Percentiles rank a stretch among this genome's conserved stretches.
Conservation (phyloP, 2,797 vertebrate species). For the Manis crassicaudata region DNA sequence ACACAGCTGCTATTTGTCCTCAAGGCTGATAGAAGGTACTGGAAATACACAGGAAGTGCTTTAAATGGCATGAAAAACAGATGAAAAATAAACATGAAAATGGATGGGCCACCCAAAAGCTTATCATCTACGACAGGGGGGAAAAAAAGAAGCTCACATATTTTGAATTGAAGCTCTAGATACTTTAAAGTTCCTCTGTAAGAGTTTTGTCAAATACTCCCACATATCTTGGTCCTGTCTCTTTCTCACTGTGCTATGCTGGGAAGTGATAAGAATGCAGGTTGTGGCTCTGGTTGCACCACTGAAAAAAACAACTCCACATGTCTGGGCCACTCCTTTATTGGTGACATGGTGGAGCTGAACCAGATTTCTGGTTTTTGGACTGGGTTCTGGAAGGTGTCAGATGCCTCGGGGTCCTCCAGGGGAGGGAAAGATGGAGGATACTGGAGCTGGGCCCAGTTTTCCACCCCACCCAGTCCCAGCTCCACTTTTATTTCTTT, state of each 20-base stretch:
- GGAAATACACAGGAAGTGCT: constrained; percentile 41
- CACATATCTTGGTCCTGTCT: fast-evolving
- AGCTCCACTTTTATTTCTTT: not conserved
- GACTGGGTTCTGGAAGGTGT: not conserved
- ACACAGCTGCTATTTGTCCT: constrained; percentile 2
- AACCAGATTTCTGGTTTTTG: not conserved
- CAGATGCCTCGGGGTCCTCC: not conserved
- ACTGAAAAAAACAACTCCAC: not conserved
- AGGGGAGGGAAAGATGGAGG: not conserved
- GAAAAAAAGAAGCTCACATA: not conserved
- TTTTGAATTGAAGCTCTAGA: not conserved
- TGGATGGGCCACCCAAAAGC: constrained; percentile 13
- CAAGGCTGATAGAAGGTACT: not conserved
- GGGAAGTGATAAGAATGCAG: not conserved
- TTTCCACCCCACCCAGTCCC: no score
- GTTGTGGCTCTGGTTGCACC: fast-evolving
- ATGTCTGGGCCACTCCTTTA: not conserved
- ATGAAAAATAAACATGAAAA: constrained; percentile 45
- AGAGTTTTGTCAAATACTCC: not conserved
- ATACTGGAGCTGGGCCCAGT: not conserved
- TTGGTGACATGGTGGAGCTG: not conserved
- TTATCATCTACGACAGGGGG: not conserved
- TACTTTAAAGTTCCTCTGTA: not conserved
- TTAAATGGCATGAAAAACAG: not conserved
- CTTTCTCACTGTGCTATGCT: not conserved